These are phyloP conservation scores for Oreochromis spilurus DNA, from an alignment of 2,113 vertebrate genomes.

Conservation along the genomic window DNA sequence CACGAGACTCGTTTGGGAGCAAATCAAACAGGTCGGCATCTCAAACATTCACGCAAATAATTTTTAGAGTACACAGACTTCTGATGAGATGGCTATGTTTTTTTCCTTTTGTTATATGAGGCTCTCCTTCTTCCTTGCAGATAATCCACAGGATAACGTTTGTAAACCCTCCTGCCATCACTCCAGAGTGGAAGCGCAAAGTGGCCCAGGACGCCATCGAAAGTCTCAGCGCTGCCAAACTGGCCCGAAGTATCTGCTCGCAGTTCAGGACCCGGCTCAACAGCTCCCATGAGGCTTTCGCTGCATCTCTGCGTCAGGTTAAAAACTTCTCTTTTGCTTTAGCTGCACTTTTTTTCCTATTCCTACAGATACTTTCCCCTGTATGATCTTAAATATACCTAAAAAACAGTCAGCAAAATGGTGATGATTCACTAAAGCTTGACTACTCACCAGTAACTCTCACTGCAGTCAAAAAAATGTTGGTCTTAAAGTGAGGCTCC, in stretches of 20 bases:
- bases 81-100: not conserved
- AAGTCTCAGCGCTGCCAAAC: slow-evolving; percentile 93
- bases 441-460: not conserved
- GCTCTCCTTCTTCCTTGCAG: slow-evolving; percentile 52
- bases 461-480: not conserved
- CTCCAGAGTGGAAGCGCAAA: slow-evolving; percentile 92
- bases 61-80: not conserved
- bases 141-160: slow-evolving; percentile 93
- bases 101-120: not conserved
- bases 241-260: slow-evolving; percentile 96
- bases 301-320: slow-evolving; percentile 92
- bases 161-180: slow-evolving; percentile 91
- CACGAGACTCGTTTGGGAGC: slow-evolving; percentile 92
- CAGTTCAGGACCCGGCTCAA: slow-evolving; percentile 94
- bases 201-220: slow-evolving; percentile 98
- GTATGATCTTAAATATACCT: not conserved
- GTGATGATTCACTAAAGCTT: not conserved
- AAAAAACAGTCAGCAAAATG: not conserved
- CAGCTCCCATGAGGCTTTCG: slow-evolving; percentile 95
- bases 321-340: not conserved
- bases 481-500: not conserved
- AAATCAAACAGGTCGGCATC: slow-evolving; percentile 90
- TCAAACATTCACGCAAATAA: not conserved
- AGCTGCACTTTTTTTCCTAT: not conserved
- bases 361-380: not conserved